Base-by-base conservation (phyloP, 2,888 invertebrate genomes). In the Sympetrum striolatum region DNA sequence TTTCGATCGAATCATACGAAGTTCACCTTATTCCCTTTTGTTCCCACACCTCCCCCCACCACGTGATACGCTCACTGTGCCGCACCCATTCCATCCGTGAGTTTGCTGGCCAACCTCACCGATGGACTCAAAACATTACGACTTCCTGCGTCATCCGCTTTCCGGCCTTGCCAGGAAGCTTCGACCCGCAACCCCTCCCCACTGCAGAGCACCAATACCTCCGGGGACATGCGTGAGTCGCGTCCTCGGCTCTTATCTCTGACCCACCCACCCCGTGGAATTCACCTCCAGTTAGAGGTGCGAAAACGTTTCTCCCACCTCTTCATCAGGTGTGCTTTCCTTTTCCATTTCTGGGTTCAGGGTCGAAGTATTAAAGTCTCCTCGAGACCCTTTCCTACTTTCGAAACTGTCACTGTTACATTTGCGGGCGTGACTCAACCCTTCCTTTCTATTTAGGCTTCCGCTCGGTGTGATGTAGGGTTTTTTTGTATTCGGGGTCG, bases 111-210 rank as follows among this genome's bases (percentile, higher is more conserved):
- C 73, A 73, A 73, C 73, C 31, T 60, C 60, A 37, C 86, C 86
- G 58, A 73, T 86, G 60, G 86, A 86, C 86, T 35, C 60, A 64
- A 86, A 86, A 86, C 86, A 86, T 86, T 86, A 86, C 86, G 86
- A 86, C 86, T 86, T 86, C 86, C 86, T 86, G 64, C 86, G 86
- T 48, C 58, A 53, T 35, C 60, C 86, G 86, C 86, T 64, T 86
- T 60, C 86, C 86, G 58, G 86, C 60, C 86, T 60, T 86, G 86
- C 86, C 86, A 86, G 86, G 86, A 86, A 64, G 53, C 60, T 58
- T 82, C 58, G 82, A 53, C 82, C 82, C 82, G 12, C 39, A 6
- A 39, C 44, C 0, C 44, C n/a, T 31, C 31, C 82, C 35, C 35
- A 18, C 73, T 8, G 12, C 8, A 14, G 48, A 5, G 6, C 1